Evolutionary conservation across 2,797 vertebrate genomes (phyloP), one percentile per base, ranked within the genome.

Genomic region (Kryptopterus vitreolus): DNA sequence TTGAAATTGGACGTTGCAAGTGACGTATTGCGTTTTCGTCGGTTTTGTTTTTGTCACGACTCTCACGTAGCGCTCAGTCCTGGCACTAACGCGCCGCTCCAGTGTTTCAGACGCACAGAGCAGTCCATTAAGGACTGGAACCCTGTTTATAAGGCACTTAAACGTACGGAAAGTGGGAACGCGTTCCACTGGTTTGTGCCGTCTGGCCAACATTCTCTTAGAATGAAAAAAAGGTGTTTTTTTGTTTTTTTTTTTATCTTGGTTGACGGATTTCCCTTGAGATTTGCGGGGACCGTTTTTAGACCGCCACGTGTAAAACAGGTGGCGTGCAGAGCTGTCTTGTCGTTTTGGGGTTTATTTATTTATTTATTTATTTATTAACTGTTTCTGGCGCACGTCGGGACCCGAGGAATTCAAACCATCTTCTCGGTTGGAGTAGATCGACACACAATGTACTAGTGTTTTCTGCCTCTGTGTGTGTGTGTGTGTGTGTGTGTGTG

Each of bases 141-240:
- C 62, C 57, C 76, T 31, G 88, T 92, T 92, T 89, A 90, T 90
- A 87, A 79, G 66, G 59, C 81, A 87, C 87, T 90, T 87, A 90
- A 87, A 76, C 26, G 26, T 66, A 75, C 33, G 76, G 78, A 86
- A 82, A 85, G 77, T 81, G 69, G 83, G 83, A 81, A 82, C 75
- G 79, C 33, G 79, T 81, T 82, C 58, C 61, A 57, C 69, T 1
- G 9, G 62, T 11, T 57, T 81, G 74, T 33, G 33, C 72, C 33
- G 66, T 12, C 18, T 3, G 20, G 26, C 83, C 87, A 81, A 85
- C 74, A 79, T 78, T 70, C 71, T 16, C 26, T 73, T 48, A 48
- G 70, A 66, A 65, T 16, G 26, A 18, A 62, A 79, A 84, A 79
- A 61, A 74, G 68, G 59, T 46, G 57, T 76, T 55, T 85, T 81